Evolutionary conservation across 1,140 invertebrate species (phyloP).

Genomic region (Megathymus violae): DNA sequence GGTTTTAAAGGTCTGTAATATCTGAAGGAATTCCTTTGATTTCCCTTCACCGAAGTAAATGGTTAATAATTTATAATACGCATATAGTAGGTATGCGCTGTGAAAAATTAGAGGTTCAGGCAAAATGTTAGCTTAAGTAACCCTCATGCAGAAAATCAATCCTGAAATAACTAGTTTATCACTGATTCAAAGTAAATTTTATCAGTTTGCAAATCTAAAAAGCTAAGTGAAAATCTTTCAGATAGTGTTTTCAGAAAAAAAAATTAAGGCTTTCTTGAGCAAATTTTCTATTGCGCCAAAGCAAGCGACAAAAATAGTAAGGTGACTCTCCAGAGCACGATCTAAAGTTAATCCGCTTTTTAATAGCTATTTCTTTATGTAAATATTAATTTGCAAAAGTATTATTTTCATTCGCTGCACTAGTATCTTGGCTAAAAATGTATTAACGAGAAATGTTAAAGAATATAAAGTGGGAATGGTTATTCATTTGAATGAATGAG

Average conservation of each 20-base stretch:
- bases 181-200: too few species aligned
- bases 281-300: conserved; percentile 22
- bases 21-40: too few species aligned
- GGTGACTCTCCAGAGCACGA: conserved; percentile 34
- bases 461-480: too few species aligned
- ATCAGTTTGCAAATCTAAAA: background rate
- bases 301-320: conserved; percentile 24
- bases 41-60: too few species aligned
- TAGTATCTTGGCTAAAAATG: conserved; percentile 50
- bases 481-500: too few species aligned
- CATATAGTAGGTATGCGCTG: too few species aligned
- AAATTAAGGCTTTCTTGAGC: conserved; percentile 14
- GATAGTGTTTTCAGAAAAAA: conserved; percentile 1
- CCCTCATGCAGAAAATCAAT: too few species aligned
- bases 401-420: conserved; percentile 44
- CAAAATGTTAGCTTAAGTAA: too few species aligned
- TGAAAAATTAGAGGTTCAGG: too few species aligned
- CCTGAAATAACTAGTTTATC: too few species aligned
- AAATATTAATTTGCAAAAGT: conserved; percentile 58
- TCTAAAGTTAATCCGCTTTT: conserved; percentile 51
- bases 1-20: too few species aligned
- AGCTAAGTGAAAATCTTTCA: conserved; percentile 3
- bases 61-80: too few species aligned
- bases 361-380: conserved; percentile 58
- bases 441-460: conserved; percentile 43